These are phyloP conservation scores for Drosophila leontia DNA, from an alignment of 1,140 invertebrate genomes.

Conservation along the genomic window DNA sequence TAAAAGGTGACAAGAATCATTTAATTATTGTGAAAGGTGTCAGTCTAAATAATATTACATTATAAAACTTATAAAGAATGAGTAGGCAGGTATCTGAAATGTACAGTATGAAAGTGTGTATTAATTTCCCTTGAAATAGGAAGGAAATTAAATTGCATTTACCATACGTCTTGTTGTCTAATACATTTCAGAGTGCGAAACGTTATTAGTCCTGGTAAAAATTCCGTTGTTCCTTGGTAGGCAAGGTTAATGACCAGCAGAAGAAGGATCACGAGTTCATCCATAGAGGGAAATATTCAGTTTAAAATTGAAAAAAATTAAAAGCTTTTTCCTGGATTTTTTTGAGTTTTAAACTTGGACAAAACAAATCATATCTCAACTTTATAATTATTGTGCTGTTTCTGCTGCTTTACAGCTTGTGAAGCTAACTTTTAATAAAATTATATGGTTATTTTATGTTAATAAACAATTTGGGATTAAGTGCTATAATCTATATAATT, in stretches of 20 bases:
- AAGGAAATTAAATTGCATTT: constrained; percentile 7
- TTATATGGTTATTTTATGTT: background rate
- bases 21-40: too few relatives aligned
- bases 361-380: background rate
- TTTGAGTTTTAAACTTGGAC: background rate
- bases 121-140: too few relatives aligned
- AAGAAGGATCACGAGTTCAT: constrained; percentile 33
- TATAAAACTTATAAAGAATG: too few relatives aligned
- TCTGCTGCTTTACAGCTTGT: background rate
- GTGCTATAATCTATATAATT: background rate
- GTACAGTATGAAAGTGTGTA: too few relatives aligned
- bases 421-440: too few relatives aligned
- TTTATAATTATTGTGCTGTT: background rate
- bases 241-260: constrained; percentile 48
- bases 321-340: background rate
- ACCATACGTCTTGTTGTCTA: constrained; percentile 47
- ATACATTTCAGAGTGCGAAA: constrained; percentile 50
- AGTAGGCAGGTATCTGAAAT: too few relatives aligned
- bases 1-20: too few relatives aligned
- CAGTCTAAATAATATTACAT: too few relatives aligned
- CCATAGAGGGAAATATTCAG: background rate
- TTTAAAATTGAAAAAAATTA: background rate
- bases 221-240: constrained; percentile 49
- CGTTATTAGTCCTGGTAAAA: constrained; percentile 53
- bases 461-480: background rate